Conservation (phyloP, 2,797 vertebrate species). For the Coluber constrictor region DNA sequence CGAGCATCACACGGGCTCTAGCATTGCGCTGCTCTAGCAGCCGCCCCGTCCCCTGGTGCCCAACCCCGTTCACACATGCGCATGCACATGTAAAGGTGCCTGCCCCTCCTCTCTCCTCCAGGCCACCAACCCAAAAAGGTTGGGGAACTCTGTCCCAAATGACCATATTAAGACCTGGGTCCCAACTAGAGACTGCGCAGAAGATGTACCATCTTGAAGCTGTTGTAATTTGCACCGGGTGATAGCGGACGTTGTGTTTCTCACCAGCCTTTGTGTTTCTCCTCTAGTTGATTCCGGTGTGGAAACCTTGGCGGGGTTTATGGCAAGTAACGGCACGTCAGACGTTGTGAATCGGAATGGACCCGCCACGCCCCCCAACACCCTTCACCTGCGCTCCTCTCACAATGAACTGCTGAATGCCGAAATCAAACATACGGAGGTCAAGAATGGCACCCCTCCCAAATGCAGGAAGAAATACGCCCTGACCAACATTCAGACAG, state of each 20-base stretch:
- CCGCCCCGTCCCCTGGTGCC: accelerated
- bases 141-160: neutral
- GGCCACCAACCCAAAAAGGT: no score
- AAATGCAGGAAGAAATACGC: slow-evolving; percentile 92
- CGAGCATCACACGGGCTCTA: no score
- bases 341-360: slow-evolving; percentile 82
- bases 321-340: slow-evolving; percentile 84
- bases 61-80: no score
- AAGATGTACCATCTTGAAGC: neutral
- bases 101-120: neutral
- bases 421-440: slow-evolving; percentile 82
- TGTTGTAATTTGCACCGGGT: neutral
- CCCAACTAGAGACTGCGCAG: neutral
- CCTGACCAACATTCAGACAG: slow-evolving; percentile 86
- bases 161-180: neutral
- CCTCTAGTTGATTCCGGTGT: slow-evolving; percentile 67
- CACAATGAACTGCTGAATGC: slow-evolving; percentile 91
- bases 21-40: no score
- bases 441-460: slow-evolving; percentile 81
- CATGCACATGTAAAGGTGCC: no score
- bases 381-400: slow-evolving; percentile 89
- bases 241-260: accelerated
- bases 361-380: slow-evolving; percentile 83
- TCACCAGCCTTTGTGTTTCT: slow-evolving; percentile 28
- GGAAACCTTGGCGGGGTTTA: slow-evolving; percentile 85